These are phyloP conservation scores for Muschampia plurimacula DNA, from an alignment of 2,888 invertebrate species.

Conservation along the genomic window DNA sequence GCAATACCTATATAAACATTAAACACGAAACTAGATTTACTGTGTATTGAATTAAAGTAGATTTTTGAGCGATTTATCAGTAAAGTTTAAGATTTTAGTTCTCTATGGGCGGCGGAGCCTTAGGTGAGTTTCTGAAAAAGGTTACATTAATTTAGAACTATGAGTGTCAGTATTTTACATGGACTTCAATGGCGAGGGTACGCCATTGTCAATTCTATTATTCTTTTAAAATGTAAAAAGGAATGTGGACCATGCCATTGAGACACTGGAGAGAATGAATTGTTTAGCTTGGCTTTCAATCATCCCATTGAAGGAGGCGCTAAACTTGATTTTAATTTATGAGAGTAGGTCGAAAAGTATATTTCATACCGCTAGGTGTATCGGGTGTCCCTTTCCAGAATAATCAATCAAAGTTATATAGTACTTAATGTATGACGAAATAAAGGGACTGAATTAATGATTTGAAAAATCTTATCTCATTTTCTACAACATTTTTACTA, in stretches of 20 bases:
- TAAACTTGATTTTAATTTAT: constrained; percentile 78
- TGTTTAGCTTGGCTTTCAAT: constrained; percentile 82
- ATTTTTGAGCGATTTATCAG: constrained; percentile 22
- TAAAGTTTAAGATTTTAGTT: constrained; percentile 39
- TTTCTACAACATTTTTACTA: not conserved
- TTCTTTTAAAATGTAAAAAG: constrained; percentile 77
- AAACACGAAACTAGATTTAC: constrained; percentile 39
- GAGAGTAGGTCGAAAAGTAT: too few relatives aligned
- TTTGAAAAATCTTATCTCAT: too few relatives aligned
- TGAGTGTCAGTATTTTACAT: constrained; percentile 66
- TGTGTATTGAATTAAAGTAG: constrained; percentile 44
- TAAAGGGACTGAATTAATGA: too few relatives aligned
- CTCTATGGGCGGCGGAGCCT: constrained; percentile 73
- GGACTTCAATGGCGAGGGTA: constrained; percentile 67
- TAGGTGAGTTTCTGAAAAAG: constrained; percentile 73
- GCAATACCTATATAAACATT: constrained; percentile 63
- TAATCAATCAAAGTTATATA: too few relatives aligned
- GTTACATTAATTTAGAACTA: constrained; percentile 79
- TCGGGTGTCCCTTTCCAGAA: too few relatives aligned
- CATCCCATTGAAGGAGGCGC: constrained; percentile 81
- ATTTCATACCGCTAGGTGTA: too few relatives aligned
- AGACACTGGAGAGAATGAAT: constrained; percentile 70
- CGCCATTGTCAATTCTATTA: constrained; percentile 72
- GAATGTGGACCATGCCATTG: constrained; percentile 80
- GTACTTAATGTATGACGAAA: too few relatives aligned